Percentiles rank a stretch among this genome's conserved stretches.
Conservation (phyloP, 2,888 invertebrate genomes). For the Chalcosyrphus nemorum region DNA sequence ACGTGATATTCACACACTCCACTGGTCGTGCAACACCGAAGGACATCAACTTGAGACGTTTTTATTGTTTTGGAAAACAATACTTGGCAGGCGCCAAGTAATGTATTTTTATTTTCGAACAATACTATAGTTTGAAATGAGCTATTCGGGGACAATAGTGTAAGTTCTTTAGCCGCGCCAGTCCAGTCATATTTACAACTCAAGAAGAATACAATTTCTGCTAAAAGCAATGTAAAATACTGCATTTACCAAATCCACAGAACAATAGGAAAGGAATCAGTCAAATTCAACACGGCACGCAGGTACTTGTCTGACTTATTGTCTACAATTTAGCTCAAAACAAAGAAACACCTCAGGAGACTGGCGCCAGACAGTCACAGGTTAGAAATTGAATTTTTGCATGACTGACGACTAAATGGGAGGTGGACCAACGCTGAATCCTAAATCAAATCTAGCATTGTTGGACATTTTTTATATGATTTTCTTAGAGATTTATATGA, state of each 20-base stretch:
- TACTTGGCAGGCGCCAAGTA: conserved; percentile 38
- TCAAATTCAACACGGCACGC: conserved; percentile 4
- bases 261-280: conserved; percentile 25
- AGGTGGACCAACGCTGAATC: conserved; percentile 11
- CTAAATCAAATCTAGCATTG: conserved; percentile 13
- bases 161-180: background rate
- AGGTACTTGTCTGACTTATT: conserved; percentile 44
- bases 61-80: conserved; percentile 34
- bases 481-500: conserved; percentile 18
- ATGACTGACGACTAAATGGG: conserved; percentile 15
- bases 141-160: conserved; percentile 10
- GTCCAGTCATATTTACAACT: no score
- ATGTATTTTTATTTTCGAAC: background rate
- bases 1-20: conserved; percentile 26
- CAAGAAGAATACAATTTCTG: conserved; percentile 1
- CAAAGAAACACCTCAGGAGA: conserved; percentile 49
- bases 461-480: background rate
- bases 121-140: background rate
- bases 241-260: conserved; percentile 27
- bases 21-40: background rate
- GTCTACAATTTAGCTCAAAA: conserved; percentile 17
- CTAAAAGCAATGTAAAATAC: conserved; percentile 34
- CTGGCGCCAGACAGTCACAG: conserved; percentile 50
- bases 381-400: conserved; percentile 27
- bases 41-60: conserved; percentile 7